Evolutionary conservation across 2,113 vertebrate species (phyloP), one percentile per base, ranked within the genome.

Genomic region (Neoarius graeffei): DNA sequence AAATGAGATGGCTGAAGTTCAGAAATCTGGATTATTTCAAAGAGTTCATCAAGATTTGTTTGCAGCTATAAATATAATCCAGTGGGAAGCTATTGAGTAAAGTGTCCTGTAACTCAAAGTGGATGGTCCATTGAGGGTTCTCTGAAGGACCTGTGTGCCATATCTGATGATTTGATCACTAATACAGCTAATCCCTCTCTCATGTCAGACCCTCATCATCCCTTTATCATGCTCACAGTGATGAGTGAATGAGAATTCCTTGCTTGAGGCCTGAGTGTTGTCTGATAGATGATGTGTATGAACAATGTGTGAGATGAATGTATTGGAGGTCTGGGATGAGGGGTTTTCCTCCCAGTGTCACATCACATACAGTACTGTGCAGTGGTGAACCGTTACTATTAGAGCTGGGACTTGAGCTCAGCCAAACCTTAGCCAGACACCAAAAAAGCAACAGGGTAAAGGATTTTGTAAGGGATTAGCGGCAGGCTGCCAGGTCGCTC

Each of bases 191-290:
- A 77, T 56, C 11, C 52, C 14, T 3, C 76, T 30, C 11, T 80
- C n/a, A n/a, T 80, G n/a, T 56, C 77, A 80, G 52, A 56, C 76
- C 50, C 52, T 81, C 54, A 59, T 81, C 56, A 81, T 62, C 56
- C 6, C 80, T 81, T 42, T 9, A 54, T 59, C 30, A 81, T 60
- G 56, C 0, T 60, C 20, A 13, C 10, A 13, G 7, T 35, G 25
- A 81, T 23, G 30, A 81, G 19, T 59, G 5, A 81, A 42, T 81
- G 80, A 81, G 56, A 30, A 81, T 81, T 60, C 79, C n/a, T n/a
- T 30, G n/a, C 77, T 80, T n/a, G 3, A 57, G 77, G n/a, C 14
- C 79, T 23, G 79, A 81, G 9, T 19, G 8, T 27, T 59, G 54
- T 20, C n/a, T 42, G 27, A 60, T 30, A 30, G 54, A 80, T 57